phyloP scores from a whole-genome alignment of 2,888 invertebrate genomes.

The Sabellastarte sp. region DNA sequence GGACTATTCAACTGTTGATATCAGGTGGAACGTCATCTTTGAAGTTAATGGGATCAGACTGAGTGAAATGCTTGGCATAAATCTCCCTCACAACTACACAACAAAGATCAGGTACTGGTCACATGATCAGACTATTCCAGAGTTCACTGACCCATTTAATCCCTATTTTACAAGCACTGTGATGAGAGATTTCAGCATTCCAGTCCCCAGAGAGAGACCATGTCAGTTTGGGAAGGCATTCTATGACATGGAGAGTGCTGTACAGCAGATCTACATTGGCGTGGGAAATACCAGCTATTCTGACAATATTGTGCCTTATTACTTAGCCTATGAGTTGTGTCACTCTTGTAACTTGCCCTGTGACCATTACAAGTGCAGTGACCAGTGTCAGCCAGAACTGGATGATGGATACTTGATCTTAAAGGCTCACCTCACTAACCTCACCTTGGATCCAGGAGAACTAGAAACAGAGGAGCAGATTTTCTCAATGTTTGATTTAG shows the following conservation, averaged over 20 bases:
- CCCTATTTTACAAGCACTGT: background rate
- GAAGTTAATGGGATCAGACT: background rate
- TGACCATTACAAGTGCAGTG: slow-evolving; percentile 3
- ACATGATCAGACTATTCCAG: background rate
- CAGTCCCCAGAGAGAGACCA: background rate
- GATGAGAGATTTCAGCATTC: background rate
- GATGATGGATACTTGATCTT: slow-evolving; percentile 1
- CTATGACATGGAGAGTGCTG: background rate
- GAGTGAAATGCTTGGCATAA: background rate
- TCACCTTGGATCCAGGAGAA: background rate
- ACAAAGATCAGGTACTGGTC: background rate
- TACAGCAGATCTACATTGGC: slow-evolving; percentile 2
- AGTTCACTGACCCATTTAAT: background rate
- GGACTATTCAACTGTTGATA: background rate
- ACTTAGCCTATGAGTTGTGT: slow-evolving; percentile 14
- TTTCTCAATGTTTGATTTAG: too few relatives aligned
- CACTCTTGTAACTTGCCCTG: slow-evolving; percentile 6
- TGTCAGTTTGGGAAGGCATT: background rate
- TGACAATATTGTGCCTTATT: slow-evolving; percentile 10
- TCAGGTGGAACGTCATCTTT: background rate
- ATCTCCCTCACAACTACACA: background rate
- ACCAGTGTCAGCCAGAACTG: slow-evolving; percentile 16
- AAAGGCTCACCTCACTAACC: background rate
- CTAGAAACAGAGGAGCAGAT: background rate
- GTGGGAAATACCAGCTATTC: background rate